Base-by-base conservation (phyloP, 2,888 invertebrate genomes). In the Molorchus minor region DNA sequence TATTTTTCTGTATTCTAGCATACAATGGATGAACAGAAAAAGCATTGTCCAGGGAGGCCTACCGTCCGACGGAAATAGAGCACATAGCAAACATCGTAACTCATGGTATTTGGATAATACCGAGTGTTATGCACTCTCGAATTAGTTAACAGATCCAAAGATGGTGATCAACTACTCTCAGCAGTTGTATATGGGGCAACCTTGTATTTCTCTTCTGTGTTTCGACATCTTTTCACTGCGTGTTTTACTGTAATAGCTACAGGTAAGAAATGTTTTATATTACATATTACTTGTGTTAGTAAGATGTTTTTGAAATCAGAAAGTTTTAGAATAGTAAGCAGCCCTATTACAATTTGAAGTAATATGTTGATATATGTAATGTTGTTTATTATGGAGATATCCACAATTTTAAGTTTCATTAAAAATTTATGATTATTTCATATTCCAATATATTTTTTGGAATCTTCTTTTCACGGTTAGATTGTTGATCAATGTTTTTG, bases 81-180 rank as follows among this genome's bases (percentile, higher is more conserved):
- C 95, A 96, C 77, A 82, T 94, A 62, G 96, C 96, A 43, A 96
- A 96, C 82, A 91, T 96, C 43, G 83, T 94, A 72, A 95, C 96
- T 25, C 96, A 96, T 81, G 96, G 93, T 54, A 86, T 94, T 59
- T 94, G 92, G 87, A 90, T 96, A 47, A 83, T 93, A 67, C 96
- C 96, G 40, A 93, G 94, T 70, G 82, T 93, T n/a, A 79, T 90
- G 91, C 3, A 87, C 91, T 54, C 81, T 88, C 47, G 88, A 91
- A 77, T 83, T 96, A 73, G 82, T 93, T 59, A 86, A 86, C 64
- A 86, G 93, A 67, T 91, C 94, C 3, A 80, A 84, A 35, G 90
- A 87, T 74, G 85, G 87, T 67, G 86, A 89, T 35, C 94, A 96
- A 81, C 86, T 88, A 64, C 82, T 92, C 68, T 92, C 93, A 0